Evolutionary conservation across 2,797 vertebrate species (phyloP).

Genomic region (Australoheros facetus): DNA sequence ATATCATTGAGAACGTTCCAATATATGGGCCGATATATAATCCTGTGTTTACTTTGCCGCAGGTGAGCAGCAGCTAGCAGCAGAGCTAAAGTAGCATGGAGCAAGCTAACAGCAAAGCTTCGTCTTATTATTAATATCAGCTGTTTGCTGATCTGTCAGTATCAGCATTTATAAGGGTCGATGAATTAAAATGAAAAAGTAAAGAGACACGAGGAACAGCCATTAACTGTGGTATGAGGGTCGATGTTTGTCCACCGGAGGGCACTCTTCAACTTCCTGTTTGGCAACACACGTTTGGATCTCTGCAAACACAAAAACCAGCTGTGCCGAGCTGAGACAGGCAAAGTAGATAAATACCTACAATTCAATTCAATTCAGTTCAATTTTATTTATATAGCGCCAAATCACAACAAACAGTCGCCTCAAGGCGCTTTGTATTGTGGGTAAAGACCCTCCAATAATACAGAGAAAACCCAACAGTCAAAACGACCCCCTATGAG

Average conservation of each 20-base stretch:
- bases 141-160: accelerated
- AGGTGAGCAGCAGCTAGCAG: background rate
- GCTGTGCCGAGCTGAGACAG: accelerated
- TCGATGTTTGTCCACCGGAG: background rate
- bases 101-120: background rate
- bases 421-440: no score
- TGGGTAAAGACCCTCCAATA: no score
- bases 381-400: no score
- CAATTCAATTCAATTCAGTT: no score
- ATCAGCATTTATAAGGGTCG: accelerated
- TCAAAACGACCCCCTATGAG: no score
- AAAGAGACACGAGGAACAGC: background rate
- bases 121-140: background rate
- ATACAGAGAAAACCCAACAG: no score
- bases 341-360: no score
- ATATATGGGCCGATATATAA: background rate
- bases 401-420: no score
- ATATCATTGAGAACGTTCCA: background rate
- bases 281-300: accelerated
- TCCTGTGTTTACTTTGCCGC: no score
- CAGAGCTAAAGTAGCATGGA: background rate
- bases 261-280: background rate
- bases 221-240: background rate
- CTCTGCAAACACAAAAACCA: background rate
- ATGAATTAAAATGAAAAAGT: background rate